Evolutionary conservation across 2,888 invertebrate genomes (phyloP).

Genomic region (Pristionchus japonicus): DNA sequence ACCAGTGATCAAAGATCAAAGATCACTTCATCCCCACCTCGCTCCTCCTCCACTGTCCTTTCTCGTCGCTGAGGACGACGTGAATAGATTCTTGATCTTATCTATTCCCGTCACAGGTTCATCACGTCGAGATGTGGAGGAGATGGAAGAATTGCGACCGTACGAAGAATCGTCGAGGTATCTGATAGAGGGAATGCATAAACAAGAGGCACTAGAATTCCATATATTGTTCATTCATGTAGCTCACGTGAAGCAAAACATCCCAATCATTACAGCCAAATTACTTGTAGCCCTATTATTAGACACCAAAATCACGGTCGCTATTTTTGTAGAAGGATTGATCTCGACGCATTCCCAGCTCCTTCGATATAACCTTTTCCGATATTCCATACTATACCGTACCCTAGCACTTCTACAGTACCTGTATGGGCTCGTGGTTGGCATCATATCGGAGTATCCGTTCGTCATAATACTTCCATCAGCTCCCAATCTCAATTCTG

Average conservation of each 20-base stretch:
- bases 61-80: constrained; percentile 53
- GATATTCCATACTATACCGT: neutral
- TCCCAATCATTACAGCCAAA: too few relatives aligned
- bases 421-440: constrained; percentile 32
- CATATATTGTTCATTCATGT: neutral
- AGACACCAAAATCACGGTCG: too few relatives aligned
- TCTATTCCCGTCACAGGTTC: constrained; percentile 60
- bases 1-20: neutral
- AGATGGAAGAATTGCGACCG: neutral
- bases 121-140: neutral
- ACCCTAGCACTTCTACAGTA: neutral
- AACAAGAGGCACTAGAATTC: neutral
- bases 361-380: too few relatives aligned
- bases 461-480: constrained; percentile 68
- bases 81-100: constrained; percentile 72
- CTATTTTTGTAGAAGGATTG: too few relatives aligned
- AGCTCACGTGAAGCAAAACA: too few relatives aligned
- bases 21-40: neutral
- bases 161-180: constrained; percentile 42
- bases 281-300: too few relatives aligned
- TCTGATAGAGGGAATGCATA: neutral
- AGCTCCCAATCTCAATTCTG: constrained; percentile 64
- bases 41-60: constrained; percentile 31
- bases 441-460: constrained; percentile 49
- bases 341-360: too few relatives aligned